Evolutionary conservation across 2,888 invertebrate species (phyloP), one percentile per base, ranked within the genome.

Genomic region (Drosophila sordidapex): DNA sequence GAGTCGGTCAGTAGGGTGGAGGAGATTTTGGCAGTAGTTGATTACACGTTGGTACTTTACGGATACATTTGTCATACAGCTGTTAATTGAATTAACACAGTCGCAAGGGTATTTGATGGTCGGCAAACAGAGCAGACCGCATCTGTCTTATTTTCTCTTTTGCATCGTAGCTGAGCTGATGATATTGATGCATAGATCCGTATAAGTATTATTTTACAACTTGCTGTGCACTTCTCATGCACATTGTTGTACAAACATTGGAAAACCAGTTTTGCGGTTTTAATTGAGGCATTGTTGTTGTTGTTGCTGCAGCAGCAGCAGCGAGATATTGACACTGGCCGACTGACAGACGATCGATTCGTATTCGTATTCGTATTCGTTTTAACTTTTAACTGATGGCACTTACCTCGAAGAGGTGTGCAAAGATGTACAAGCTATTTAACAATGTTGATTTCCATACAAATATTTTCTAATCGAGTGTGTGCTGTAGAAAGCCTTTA

Each of bases 241-340:
- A 46, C 33, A 36, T 18, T 54, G 15, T 38, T 56, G 56, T 38
- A 36, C 36, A 66, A 67, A 59, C 29, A 76, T 69, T 62, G 58
- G 52, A 57, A 59, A 82, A 82, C 82, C 86, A 70, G 82, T 68
- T 68, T 82, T 85, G 80, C 67, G 71, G 82, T 76, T 79, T 82
- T 79, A 76, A 85, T 85, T 82, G 79, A 69, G 67, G 69, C 61
- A 64, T 59, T 82, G 67, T 49, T 67, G 72, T 68, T 54, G 38
- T 15, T 8, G 21, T 1, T 2, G 40, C 11, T 0, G 38, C 21
- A 21, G 21, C n/a, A n/a, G 7, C 46, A 46, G 8, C 40, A 52
- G 33, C 70, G 52, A 71, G 72, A 62, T 71, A 71, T 71, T 63
- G 71, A 71, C 72, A 71, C 70, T 63, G 68, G 35, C 57, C 57